These are phyloP conservation scores for Pundamilia nyererei DNA, from an alignment of 2,113 vertebrate species.

Conservation along the genomic window DNA sequence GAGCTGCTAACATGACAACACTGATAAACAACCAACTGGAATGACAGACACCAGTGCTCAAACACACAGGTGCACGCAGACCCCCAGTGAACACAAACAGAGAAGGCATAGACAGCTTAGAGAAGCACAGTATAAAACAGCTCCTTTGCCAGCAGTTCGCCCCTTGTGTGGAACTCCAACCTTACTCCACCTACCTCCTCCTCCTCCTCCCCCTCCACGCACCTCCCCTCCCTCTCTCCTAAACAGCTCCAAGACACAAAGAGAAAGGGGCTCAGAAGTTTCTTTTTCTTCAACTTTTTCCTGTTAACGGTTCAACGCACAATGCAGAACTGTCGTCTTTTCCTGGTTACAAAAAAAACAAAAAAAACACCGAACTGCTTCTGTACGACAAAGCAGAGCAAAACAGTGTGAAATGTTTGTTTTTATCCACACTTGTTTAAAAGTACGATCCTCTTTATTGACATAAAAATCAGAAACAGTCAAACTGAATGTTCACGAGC, in stretches of 20 bases:
- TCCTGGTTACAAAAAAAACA: not conserved
- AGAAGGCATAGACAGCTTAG: slow-evolving; percentile 37
- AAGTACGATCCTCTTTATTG: not conserved
- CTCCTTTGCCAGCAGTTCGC: slow-evolving; percentile 52
- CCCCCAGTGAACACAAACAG: slow-evolving; percentile 32
- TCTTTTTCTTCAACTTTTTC: not conserved
- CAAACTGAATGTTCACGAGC: not conserved
- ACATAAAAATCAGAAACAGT: not conserved
- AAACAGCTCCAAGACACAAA: slow-evolving; percentile 47
- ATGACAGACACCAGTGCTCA: slow-evolving; percentile 5
- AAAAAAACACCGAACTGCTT: not conserved
- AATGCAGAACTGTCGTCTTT: not conserved
- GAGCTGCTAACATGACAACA: slow-evolving; percentile 41
- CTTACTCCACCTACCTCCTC: slow-evolving; percentile 57
- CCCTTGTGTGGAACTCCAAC: slow-evolving; percentile 59
- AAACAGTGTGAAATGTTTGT: not conserved
- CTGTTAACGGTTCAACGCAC: not conserved
- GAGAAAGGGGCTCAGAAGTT: slow-evolving; percentile 17
- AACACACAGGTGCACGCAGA: slow-evolving; percentile 58
- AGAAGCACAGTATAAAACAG: slow-evolving; percentile 42
- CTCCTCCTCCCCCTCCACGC: slow-evolving; percentile 9
- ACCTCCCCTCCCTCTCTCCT: slow-evolving; percentile 36
- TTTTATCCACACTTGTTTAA: not conserved
- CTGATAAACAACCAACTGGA: slow-evolving; percentile 36
- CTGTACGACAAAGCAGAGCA: not conserved